These are phyloP conservation scores for Spermophilus dauricus DNA, from an alignment of 2,113 vertebrate genomes.

Conservation along the genomic window DNA sequence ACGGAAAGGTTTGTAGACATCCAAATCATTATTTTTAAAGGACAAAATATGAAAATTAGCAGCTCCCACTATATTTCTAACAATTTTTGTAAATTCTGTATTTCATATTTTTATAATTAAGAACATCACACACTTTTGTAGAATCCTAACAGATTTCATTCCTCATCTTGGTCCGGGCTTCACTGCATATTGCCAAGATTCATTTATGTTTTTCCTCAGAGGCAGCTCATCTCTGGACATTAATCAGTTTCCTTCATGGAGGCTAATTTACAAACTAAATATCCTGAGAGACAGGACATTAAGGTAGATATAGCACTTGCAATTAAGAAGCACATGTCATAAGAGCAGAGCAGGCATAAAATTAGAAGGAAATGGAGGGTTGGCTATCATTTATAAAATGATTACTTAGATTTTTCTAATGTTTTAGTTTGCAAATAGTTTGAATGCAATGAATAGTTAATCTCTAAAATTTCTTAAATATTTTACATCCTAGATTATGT, in stretches of 20 bases:
- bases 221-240: background rate
- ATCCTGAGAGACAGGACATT: background rate
- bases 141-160: conserved; percentile 6
- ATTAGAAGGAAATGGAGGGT: background rate
- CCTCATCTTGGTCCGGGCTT: background rate
- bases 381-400: background rate
- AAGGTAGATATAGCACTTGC: background rate
- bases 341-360: background rate
- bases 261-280: conserved; percentile 17
- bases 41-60: background rate
- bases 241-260: conserved; percentile 43
- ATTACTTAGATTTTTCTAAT: conserved; percentile 8
- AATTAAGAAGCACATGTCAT: background rate
- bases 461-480: background rate
- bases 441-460: background rate
- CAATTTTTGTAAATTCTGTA: background rate
- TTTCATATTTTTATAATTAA: conserved; percentile 22
- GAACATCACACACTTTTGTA: background rate
- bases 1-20: background rate
- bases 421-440: background rate
- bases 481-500: background rate
- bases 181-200: background rate
- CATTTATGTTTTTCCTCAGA: background rate
- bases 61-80: background rate
- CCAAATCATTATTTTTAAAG: background rate